Conservation (phyloP, 2,888 invertebrate genomes). For the Tholera decimalis region DNA sequence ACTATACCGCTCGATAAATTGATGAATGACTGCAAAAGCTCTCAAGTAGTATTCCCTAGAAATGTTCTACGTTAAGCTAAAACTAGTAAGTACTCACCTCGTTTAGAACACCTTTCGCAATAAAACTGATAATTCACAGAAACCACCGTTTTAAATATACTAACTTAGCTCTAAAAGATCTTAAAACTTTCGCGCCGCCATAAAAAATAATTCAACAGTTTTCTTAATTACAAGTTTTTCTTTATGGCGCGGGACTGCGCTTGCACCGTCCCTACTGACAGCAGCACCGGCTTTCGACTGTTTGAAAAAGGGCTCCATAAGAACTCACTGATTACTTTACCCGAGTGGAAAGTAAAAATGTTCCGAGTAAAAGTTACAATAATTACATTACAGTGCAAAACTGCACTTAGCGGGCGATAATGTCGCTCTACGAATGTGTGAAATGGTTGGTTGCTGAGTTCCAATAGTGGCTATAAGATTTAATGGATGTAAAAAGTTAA, state of each 20-base stretch:
- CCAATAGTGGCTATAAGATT: background rate
- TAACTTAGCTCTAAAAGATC: background rate
- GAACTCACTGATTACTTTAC: conserved; percentile 67
- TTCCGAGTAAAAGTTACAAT: conserved; percentile 77
- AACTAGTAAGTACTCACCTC: conserved; percentile 40
- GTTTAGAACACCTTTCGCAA: background rate
- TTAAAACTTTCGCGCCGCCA: conserved; percentile 12
- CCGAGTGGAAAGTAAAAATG: conserved; percentile 82
- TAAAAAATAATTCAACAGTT: conserved; percentile 20
- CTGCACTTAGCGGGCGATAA: conserved; percentile 51
- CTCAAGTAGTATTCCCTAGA: conserved; percentile 2
- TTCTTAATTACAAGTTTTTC: conserved; percentile 62
- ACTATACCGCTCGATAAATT: conserved; percentile 46
- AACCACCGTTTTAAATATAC: conserved; percentile 19
- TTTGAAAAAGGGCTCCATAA: conserved; percentile 82
- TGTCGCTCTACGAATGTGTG: conserved; percentile 1
- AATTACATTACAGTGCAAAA: conserved; percentile 69
- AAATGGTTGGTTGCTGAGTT: conserved; percentile 22
- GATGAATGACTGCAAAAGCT: conserved; percentile 32
- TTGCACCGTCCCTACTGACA: conserved; percentile 59
- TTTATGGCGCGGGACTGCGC: conserved; percentile 60
- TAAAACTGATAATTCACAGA: conserved; percentile 16
- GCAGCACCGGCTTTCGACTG: conserved; percentile 76
- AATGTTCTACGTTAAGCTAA: conserved; percentile 10
- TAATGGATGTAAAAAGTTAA: conserved; percentile 8